These are phyloP conservation scores for Nebria brevicollis DNA, from an alignment of 2,888 invertebrate species.

Conservation along the genomic window DNA sequence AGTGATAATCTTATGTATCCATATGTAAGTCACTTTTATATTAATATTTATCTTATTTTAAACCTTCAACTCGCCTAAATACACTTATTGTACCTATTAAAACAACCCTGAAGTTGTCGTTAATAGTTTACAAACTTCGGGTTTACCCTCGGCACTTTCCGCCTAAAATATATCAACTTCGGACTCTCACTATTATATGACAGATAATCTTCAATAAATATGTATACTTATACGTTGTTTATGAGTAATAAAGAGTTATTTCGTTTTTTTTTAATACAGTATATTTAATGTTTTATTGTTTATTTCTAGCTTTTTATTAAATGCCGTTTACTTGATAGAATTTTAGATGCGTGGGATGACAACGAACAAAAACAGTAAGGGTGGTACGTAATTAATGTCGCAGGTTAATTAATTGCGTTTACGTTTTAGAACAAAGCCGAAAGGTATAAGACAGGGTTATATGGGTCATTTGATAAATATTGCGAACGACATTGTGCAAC, in stretches of 20 bases:
- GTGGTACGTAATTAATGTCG: conserved; percentile 53
- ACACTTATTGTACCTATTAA: too few relatives aligned
- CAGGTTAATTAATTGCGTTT: neutral
- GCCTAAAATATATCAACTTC: too few relatives aligned
- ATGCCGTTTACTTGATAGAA: conserved; percentile 80
- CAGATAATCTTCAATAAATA: too few relatives aligned
- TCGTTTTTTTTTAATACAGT: conserved; percentile 32
- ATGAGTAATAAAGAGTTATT: too few relatives aligned
- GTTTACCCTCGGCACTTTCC: too few relatives aligned
- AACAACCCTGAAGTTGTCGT: too few relatives aligned
- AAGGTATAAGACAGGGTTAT: conserved; percentile 70
- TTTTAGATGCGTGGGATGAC: conserved; percentile 84
- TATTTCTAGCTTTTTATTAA: conserved; percentile 77
- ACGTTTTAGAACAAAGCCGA: conserved; percentile 62
- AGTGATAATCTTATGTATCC: conserved; percentile 65
- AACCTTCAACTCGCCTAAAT: neutral
- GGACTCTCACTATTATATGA: too few relatives aligned
- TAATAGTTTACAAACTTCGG: too few relatives aligned
- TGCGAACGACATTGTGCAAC: conserved; percentile 66
- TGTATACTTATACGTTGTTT: too few relatives aligned
- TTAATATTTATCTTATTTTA: conserved; percentile 17
- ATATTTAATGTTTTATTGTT: conserved; percentile 50
- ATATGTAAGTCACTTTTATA: conserved; percentile 62
- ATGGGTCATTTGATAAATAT: conserved; percentile 76
- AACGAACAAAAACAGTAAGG: conserved; percentile 83